A percentile compares a stretch with the other conserved stretches of the same genome.
phyloP scores from a whole-genome alignment of 1,140 invertebrate species.

The Drosophila kurseongensis region DNA sequence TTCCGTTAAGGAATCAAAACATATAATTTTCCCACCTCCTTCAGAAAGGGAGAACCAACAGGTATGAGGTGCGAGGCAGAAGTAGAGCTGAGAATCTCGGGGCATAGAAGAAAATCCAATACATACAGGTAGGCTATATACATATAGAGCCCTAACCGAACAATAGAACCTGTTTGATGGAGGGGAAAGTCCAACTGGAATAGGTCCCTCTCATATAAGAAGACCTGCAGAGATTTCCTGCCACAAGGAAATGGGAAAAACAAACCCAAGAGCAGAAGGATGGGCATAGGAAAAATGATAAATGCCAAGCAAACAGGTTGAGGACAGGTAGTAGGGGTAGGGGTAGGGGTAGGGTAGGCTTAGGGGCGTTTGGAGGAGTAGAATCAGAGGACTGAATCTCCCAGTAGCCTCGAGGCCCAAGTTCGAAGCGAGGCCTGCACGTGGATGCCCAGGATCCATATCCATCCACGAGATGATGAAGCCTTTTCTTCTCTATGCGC shows the following conservation, averaged over 20 bases:
- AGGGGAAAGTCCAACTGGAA: conserved; percentile 81
- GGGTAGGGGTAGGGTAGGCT: conserved; percentile 5
- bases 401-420: conserved; percentile 55
- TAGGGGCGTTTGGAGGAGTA: not conserved
- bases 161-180: conserved; percentile 76
- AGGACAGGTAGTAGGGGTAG: conserved; percentile 59
- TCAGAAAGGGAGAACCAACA: conserved; percentile 9
- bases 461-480: conserved; percentile 51
- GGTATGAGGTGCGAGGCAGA: conserved; percentile 15
- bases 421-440: conserved; percentile 70
- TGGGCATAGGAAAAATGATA: conserved; percentile 67
- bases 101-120: conserved; percentile 71
- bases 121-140: conserved; percentile 43
- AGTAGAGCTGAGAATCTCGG: conserved; percentile 49
- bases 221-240: conserved; percentile 73
- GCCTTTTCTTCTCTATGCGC: conserved; percentile 47
- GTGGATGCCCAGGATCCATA: conserved; percentile 48
- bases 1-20: conserved; percentile 81
- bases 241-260: conserved; percentile 71
- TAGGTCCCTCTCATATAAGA: conserved; percentile 40
- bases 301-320: conserved; percentile 76
- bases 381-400: conserved; percentile 24
- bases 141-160: conserved; percentile 15
- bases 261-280: conserved; percentile 54
- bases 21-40: conserved; percentile 67